Evolutionary conservation across 2,797 vertebrate species (phyloP).

Genomic region (Acrossocheilus fasciatus): DNA sequence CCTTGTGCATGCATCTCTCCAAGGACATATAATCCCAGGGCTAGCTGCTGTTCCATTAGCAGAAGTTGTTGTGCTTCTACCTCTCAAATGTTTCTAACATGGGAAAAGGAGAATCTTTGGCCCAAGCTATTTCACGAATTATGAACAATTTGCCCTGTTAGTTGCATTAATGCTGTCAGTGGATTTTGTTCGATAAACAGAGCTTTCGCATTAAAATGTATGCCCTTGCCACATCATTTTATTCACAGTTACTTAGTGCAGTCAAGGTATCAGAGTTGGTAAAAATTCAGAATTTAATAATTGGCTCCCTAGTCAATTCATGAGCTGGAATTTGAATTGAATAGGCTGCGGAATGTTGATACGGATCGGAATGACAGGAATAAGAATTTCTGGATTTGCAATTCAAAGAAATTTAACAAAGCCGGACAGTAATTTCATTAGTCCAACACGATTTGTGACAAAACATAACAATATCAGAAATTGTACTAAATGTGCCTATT

Average conservation of each 20-base stretch:
- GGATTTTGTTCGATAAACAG: neutral
- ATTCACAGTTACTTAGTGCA: neutral
- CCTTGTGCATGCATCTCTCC: conserved; percentile 40
- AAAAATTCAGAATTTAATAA: conserved; percentile 15
- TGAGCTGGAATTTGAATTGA: neutral
- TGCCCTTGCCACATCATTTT: neutral
- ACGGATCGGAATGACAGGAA: neutral
- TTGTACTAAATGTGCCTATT: neutral
- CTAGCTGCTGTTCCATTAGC: conserved; percentile 37
- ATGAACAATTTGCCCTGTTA: neutral
- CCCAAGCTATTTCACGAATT: neutral
- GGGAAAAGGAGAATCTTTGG: neutral
- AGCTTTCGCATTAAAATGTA: conserved; percentile 8
- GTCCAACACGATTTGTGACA: neutral
- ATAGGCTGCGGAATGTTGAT: neutral
- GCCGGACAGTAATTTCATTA: neutral
- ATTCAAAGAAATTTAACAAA: neutral
- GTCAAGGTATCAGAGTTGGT: conserved; percentile 17
- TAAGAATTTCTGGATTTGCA: neutral
- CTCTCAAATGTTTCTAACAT: conserved; percentile 25
- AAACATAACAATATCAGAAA: neutral
- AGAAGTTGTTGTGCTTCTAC: neutral
- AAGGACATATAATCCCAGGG: conserved; percentile 33
- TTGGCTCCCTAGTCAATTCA: conserved; percentile 11
- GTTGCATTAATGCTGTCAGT: conserved; percentile 1